Evolutionary conservation across 64 coral and sea anemone species (phyloP).

Genomic region (Pachyseris speciosa): DNA sequence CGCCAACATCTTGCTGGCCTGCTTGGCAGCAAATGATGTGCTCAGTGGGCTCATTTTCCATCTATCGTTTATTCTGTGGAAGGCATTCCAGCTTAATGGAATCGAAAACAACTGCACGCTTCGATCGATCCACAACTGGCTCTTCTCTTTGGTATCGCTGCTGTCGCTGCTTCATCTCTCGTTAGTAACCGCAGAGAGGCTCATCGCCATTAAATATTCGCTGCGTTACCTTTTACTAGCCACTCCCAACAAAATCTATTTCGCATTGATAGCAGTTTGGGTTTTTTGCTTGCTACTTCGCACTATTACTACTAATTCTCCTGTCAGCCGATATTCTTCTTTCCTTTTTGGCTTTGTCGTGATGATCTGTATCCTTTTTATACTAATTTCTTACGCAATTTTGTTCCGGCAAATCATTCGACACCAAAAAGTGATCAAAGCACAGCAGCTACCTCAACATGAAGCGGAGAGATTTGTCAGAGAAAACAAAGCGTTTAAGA

Average conservation of each 20-base stretch:
- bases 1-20: not conserved
- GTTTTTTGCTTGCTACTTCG: not conserved
- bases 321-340: not conserved
- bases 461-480: not conserved
- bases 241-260: not conserved
- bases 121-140: not conserved
- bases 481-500: not conserved
- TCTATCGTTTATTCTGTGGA: not conserved
- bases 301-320: not conserved
- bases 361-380: constrained; percentile 1
- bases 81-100: not conserved
- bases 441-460: not conserved
- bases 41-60: not conserved
- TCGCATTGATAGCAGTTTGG: not conserved
- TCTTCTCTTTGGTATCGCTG: not conserved
- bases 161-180: not conserved
- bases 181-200: not conserved
- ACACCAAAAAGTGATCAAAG: not conserved
- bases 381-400: not conserved
- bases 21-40: not conserved
- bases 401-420: not conserved
- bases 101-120: not conserved
- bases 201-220: not conserved
- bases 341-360: not conserved
- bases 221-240: not conserved